Percentiles rank a stretch among this genome's conserved stretches.
These are phyloP conservation scores for Poicephalus gulielmi DNA, from an alignment of 2,113 vertebrate genomes.

Conservation along the genomic window DNA sequence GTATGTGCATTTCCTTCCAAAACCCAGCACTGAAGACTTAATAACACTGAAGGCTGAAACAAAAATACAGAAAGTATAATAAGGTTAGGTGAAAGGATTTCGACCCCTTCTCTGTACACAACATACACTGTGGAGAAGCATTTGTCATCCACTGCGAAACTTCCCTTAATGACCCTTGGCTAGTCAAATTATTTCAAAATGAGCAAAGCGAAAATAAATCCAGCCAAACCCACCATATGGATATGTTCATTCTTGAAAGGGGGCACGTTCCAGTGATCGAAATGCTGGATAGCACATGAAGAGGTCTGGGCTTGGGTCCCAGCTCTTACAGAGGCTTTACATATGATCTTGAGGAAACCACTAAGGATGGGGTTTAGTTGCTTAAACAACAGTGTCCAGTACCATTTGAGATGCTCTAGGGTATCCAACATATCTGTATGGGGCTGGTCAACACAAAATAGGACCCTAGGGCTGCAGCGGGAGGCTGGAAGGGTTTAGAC, in stretches of 20 bases:
- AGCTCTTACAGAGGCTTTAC: not conserved
- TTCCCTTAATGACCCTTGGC: not conserved
- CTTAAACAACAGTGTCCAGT: not conserved
- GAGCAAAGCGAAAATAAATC: conserved; percentile 10
- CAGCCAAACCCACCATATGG: not conserved
- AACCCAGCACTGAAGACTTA: not conserved
- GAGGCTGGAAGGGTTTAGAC: not conserved
- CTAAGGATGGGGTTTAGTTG: not conserved
- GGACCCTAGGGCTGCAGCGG: not conserved
- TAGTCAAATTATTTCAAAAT: not conserved
- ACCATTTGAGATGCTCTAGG: not conserved
- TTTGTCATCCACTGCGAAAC: not conserved
- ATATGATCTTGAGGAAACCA: not conserved
- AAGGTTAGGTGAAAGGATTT: not conserved
- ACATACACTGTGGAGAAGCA: not conserved
- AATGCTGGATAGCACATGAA: not conserved
- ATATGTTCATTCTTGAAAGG: not conserved
- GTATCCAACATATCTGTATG: not conserved
- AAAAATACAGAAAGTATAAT: not conserved
- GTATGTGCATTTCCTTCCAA: not conserved
- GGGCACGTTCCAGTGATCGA: not conserved
- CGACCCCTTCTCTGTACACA: not conserved
- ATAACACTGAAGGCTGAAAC: not conserved
- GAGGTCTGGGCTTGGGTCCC: not conserved
- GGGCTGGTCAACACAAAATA: not conserved